Evolutionary conservation across 2,113 vertebrate genomes (phyloP), one percentile per base, ranked within the genome.

Genomic region (Tonatia bakeri): DNA sequence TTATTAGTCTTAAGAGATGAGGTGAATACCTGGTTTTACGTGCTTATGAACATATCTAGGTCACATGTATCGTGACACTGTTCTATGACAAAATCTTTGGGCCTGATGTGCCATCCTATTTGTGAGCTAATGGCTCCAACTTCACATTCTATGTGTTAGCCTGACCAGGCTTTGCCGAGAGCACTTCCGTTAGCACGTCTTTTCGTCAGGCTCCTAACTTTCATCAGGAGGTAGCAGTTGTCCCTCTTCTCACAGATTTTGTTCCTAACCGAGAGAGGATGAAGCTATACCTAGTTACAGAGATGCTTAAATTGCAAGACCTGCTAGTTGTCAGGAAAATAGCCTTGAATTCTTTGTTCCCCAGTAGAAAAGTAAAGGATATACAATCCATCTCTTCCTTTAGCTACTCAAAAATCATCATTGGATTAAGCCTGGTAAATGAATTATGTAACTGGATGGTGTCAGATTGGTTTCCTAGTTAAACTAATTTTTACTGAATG

Each of bases 401-500:
- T 67, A 64, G n/a, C 47, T 81, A 72, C 20, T 87, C 54, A 84
- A 85, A 90, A 77, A 50, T 80, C 47, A 80, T 79, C 24, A 10
- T 43, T 67, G 47, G 54, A 65, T 70, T 76, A 87, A 75, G 40
- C 38, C 52, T 22, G 31, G 77, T 61, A 85, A 90, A 64, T 1
- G 1, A 94, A 82, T 75, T 87, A 79, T 17, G 28, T 86, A 56
- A 76, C 54, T 54, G 6, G 70, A 86, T 52, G 50, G 47, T 16
- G 24, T 93, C 65, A 31, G 67, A 93, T 70, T 73, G 70, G 52
- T 65, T 73, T 96, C 31, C 88, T 54, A 54, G 33, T 56, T 92
- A 91, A 96, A 88, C 67, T 85, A 31, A 12, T 75, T 91, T 89
- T 47, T 82, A 67, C 65, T 83, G 59, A 52, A 82, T 86, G 50